Evolutionary conservation across 2,888 invertebrate species (phyloP).

Genomic region (Tridacna gigas): DNA sequence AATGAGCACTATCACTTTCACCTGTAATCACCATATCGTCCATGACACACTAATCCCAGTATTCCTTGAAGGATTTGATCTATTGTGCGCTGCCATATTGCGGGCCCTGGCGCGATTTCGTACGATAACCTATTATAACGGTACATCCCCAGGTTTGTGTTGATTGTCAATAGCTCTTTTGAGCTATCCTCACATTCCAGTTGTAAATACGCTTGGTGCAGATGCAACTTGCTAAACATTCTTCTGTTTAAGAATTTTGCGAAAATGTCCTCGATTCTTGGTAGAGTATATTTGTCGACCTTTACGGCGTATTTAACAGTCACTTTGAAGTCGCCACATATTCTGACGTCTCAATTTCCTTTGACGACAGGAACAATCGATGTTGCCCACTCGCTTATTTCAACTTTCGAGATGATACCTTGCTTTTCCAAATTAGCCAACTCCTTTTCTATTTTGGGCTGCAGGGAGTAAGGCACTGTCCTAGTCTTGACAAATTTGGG

Average conservation of each 20-base stretch:
- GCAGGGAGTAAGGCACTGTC: conserved; percentile 50
- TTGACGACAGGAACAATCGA: conserved; percentile 68
- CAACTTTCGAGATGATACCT: conserved; percentile 48
- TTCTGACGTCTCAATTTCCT: conserved; percentile 44
- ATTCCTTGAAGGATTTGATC: too few relatives aligned
- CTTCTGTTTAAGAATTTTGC: conserved; percentile 44
- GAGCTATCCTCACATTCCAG: conserved; percentile 28
- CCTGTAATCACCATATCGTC: conserved; percentile 41
- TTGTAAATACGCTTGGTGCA: conserved; percentile 31
- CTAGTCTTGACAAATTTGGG: conserved; percentile 46
- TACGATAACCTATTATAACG: conserved; percentile 64
- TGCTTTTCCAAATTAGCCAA: conserved; percentile 35
- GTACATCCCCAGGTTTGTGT: conserved; percentile 60
- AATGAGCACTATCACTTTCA: conserved; percentile 17
- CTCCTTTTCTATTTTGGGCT: conserved; percentile 40
- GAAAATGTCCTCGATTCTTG: conserved; percentile 70
- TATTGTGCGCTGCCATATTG: conserved; percentile 66
- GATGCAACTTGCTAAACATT: conserved; percentile 46
- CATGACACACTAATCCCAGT: conserved; percentile 59
- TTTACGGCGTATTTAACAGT: conserved; percentile 69
- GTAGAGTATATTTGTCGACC: conserved; percentile 72
- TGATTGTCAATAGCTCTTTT: conserved; percentile 28
- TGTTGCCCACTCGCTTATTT: conserved; percentile 62
- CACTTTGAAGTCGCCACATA: conserved; percentile 70
- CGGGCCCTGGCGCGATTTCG: conserved; percentile 64